These are phyloP conservation scores for Cryptocephalus primarius DNA, from an alignment of 2,888 invertebrate genomes.

Conservation along the genomic window DNA sequence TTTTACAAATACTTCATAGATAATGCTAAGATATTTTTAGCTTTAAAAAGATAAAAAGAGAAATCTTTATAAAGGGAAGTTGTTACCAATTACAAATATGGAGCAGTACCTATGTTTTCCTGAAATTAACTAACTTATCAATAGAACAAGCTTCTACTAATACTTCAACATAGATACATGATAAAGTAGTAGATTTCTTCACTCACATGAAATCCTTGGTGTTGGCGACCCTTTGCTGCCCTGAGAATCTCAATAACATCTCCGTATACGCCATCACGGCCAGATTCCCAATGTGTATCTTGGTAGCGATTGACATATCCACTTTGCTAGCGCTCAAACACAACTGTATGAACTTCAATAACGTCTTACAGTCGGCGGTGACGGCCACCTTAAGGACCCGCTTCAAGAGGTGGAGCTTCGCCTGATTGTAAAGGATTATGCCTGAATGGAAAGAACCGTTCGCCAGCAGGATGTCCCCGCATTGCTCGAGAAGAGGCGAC, in stretches of 20 bases:
- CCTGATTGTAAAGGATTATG: constrained; percentile 65
- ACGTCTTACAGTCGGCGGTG: constrained; percentile 49
- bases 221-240: constrained; percentile 27
- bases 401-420: constrained; percentile 42
- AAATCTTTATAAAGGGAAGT: too few species aligned
- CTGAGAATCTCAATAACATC: constrained; percentile 37
- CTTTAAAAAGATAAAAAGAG: too few species aligned
- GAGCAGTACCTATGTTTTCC: too few species aligned
- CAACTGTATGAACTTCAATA: constrained; percentile 47
- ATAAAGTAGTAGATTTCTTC: too few species aligned
- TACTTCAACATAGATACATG: too few species aligned
- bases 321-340: constrained; percentile 43
- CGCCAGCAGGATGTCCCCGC: constrained; percentile 70
- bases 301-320: constrained; percentile 48
- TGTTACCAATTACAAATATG: too few species aligned
- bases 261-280: constrained; percentile 55
- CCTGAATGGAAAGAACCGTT: constrained; percentile 67
- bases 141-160: too few species aligned
- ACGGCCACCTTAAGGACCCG: constrained; percentile 47
- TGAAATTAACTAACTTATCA: too few species aligned
- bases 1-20: background rate
- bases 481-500: constrained; percentile 60
- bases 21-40: background rate
- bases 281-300: constrained; percentile 54
- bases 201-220: constrained; percentile 44